These are phyloP conservation scores for Bubo blakistoni DNA, from an alignment of 2,113 vertebrate species.

Conservation along the genomic window DNA sequence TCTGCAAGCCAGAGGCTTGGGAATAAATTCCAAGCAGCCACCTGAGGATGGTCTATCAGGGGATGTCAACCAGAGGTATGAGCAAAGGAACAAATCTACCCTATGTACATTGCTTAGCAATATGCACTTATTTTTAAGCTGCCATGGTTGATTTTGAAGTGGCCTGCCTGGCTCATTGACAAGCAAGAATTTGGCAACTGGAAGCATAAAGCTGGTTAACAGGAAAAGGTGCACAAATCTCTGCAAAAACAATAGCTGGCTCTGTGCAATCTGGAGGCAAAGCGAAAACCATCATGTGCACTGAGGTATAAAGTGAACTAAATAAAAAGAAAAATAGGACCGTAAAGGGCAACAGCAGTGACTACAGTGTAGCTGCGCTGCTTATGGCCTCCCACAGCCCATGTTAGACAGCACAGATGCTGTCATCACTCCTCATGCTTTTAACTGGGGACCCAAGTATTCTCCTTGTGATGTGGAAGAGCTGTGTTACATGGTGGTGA, in stretches of 20 bases:
- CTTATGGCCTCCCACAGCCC: neutral
- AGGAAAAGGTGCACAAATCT: neutral
- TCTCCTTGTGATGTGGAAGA: neutral
- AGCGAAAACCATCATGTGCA: neutral
- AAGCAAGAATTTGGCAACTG: neutral
- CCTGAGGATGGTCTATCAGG: neutral
- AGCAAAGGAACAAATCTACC: neutral
- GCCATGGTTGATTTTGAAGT: neutral
- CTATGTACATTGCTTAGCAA: neutral
- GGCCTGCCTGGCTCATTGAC: neutral
- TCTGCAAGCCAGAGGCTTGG: neutral
- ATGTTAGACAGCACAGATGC: neutral
- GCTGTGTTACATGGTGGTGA: neutral
- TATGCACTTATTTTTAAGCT: neutral
- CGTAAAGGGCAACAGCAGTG: neutral
- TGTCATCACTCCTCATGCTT: neutral
- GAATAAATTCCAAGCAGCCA: neutral
- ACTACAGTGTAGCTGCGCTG: neutral
- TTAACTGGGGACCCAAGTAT: neutral
- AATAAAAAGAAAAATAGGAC: neutral
- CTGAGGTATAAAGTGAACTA: constrained; percentile 1
- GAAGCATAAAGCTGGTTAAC: neutral
- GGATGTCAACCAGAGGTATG: neutral
- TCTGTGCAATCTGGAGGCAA: neutral
- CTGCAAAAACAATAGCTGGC: neutral